Evolutionary conservation across 1,140 invertebrate genomes (phyloP).

Genomic region (Harpegnathos saltator): DNA sequence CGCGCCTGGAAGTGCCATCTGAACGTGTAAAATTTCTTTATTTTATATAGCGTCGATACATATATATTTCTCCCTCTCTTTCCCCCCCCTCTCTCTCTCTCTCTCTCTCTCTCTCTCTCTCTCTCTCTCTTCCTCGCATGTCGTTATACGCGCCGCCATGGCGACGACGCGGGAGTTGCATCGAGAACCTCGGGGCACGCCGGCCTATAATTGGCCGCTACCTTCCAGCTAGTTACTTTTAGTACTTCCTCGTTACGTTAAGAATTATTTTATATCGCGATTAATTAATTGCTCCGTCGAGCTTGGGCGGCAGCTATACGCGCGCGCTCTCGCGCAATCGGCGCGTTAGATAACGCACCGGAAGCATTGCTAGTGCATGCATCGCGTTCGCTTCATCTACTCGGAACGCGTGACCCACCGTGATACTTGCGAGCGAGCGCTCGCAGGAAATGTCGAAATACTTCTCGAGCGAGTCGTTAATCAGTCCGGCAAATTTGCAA

Average conservation of each 20-base stretch:
- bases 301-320: neutral
- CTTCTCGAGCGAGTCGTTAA: neutral
- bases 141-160: too few relatives aligned
- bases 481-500: too few relatives aligned
- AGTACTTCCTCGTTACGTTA: slow-evolving; percentile 58
- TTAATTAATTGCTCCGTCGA: slow-evolving; percentile 64
- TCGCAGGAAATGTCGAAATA: neutral
- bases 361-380: slow-evolving; percentile 8
- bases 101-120: too few relatives aligned
- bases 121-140: too few relatives aligned
- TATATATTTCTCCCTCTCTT: too few relatives aligned
- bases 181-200: neutral
- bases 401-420: neutral
- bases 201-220: slow-evolving; percentile 21
- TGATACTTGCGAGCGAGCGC: neutral
- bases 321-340: slow-evolving; percentile 12
- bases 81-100: too few relatives aligned
- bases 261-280: slow-evolving; percentile 71
- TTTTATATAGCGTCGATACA: neutral
- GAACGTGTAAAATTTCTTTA: slow-evolving; percentile 44
- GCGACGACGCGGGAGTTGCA: neutral
- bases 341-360: slow-evolving; percentile 32
- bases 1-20: neutral
- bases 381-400: slow-evolving; percentile 33
- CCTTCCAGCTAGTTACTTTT: slow-evolving; percentile 57